phyloP scores from a whole-genome alignment of 2,113 vertebrate species.

The Xenopus laevis region DNA sequence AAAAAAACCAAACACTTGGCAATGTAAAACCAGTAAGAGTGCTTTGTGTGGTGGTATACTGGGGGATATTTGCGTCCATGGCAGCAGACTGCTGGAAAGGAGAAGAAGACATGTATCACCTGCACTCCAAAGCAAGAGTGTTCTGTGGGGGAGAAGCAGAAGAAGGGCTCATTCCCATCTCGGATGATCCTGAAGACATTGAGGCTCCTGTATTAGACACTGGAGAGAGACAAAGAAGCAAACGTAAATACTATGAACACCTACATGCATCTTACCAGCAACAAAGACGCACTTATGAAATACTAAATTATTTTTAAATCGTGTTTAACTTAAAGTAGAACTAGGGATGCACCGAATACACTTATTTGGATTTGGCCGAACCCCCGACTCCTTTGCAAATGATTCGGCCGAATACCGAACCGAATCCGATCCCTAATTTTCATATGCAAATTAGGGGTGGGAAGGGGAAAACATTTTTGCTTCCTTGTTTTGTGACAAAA shows the following conservation, averaged over 20 bases:
- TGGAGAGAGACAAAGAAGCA: constrained; percentile 44
- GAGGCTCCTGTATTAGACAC: constrained; percentile 90
- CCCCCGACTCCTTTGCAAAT: no score
- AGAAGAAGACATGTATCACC: constrained; percentile 81
- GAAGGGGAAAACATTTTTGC: no score
- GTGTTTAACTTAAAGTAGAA: no score
- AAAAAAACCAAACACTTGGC: constrained; percentile 63
- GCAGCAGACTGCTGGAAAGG: constrained; percentile 73
- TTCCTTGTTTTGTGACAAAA: no score
- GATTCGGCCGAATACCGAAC: no score
- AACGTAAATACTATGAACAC: no score
- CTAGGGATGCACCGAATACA: no score
- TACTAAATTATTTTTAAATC: no score
- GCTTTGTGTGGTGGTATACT: constrained; percentile 75
- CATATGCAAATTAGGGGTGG: no score
- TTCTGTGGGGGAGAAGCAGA: constrained; percentile 92
- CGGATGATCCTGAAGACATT: constrained; percentile 92
- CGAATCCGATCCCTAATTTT: no score
- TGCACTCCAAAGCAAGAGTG: constrained; percentile 93
- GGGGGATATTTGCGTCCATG: constrained; percentile 62
- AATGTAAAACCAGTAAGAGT: constrained; percentile 74
- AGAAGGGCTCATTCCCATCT: constrained; percentile 93
- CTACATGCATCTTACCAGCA: no score
- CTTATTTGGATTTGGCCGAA: no score
- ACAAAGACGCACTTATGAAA: not conserved